Conservation (phyloP, 2,797 vertebrate genomes). For the Malurus splendens region DNA sequence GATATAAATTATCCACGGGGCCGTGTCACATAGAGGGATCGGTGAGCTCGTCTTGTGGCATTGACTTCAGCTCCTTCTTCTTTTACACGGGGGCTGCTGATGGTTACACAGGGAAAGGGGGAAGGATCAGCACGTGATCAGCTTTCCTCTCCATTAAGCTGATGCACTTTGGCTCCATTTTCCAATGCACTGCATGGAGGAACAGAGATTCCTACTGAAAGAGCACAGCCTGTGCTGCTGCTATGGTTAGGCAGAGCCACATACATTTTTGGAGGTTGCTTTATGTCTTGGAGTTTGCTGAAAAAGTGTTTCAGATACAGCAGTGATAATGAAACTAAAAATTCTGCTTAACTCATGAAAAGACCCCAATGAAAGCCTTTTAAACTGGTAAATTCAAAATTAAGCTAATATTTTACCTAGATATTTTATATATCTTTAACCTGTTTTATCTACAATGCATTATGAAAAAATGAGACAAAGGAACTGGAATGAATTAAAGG, state of each 20-base stretch:
- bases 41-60: not conserved
- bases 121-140: not conserved
- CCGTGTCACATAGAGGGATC: not conserved
- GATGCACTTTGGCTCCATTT: conserved; percentile 5
- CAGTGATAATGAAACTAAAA: not conserved
- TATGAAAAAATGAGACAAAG: not conserved
- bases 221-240: not conserved
- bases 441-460: not conserved
- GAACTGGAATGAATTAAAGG: not conserved
- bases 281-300: not conserved
- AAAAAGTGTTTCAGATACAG: not conserved
- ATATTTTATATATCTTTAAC: too few species aligned
- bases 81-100: not conserved
- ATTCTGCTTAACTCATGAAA: not conserved
- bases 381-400: not conserved
- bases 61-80: not conserved
- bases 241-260: not conserved
- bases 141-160: conserved; percentile 37
- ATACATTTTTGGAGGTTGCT: not conserved
- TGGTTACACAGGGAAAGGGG: not conserved
- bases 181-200: not conserved
- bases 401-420: not conserved
- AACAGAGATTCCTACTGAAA: not conserved
- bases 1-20: conserved; percentile 38
- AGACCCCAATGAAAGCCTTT: not conserved